Evolutionary conservation across 1,140 invertebrate genomes (phyloP), one percentile per base, ranked within the genome.

Genomic region (Myzus persicae): DNA sequence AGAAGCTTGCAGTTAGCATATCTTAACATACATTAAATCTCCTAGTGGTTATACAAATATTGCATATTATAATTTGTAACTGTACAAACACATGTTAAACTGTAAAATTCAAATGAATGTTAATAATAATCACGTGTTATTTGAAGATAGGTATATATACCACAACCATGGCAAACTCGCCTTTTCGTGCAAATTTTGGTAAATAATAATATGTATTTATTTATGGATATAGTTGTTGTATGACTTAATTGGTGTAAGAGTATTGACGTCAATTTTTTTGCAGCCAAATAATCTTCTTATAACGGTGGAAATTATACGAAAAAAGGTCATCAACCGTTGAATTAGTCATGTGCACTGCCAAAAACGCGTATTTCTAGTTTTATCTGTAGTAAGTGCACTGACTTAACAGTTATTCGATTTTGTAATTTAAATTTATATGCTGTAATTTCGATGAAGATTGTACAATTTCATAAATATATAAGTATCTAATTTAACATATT

Each of bases 351-450:
- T 5, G 5, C 8, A n/a, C 31, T 76, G 59, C 6, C 14, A 18
- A 76, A 67, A 76, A 76, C 59, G 59, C 59, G 59, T 76, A n/a
- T 76, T 76, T 76, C 59, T 76, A 76, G 59, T 76, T 76, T n/a
- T 76, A n/a, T 76, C 59, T 31, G 54, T 0, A 22, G 48, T 76
- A n/a, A 18, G 3, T n/a, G n/a, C 11, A n/a, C n/a, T 76, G 59
- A 7, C n/a, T 76, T 76, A 76, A 76, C n/a, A n/a, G 59, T 76
- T 76, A 76, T 76, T 76, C 59, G 4, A n/a, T 76, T 76, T 76
- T n/a, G n/a, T 76, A n/a, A 36, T 76, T 76, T n/a, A 31, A 18
- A 76, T 76, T 76, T n/a, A 18, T n/a, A 5, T 36, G 18, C 2
- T 4, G 4, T 76, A n/a, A 76, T 76, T 76, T n/a, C n/a, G 31